phyloP scores from a whole-genome alignment of 2,113 vertebrate species.

The Onychorhynchus coronatus region DNA sequence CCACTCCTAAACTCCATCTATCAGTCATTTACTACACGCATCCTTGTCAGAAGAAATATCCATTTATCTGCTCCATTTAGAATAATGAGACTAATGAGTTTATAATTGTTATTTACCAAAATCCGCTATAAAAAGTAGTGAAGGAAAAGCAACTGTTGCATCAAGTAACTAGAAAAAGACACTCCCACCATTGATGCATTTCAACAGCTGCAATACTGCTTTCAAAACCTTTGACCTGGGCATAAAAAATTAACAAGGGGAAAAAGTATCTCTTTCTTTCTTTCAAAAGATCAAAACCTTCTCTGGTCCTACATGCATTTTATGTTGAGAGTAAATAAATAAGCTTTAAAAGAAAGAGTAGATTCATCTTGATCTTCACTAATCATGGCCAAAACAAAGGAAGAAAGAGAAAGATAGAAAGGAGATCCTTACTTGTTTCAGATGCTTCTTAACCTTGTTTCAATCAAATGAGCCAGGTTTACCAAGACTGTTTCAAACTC shows the following conservation, averaged over 20 bases:
- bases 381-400: background rate
- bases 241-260: background rate
- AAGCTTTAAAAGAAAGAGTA: background rate
- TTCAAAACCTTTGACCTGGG: background rate
- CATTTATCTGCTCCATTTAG: constrained; percentile 15
- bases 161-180: background rate
- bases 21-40: background rate
- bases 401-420: background rate
- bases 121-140: constrained; percentile 8
- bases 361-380: background rate
- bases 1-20: background rate
- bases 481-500: background rate
- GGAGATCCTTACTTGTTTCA: background rate
- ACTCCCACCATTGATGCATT: background rate
- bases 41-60: background rate
- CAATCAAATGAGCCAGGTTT: background rate
- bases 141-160: background rate
- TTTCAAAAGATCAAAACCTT: background rate
- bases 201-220: background rate
- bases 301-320: background rate
- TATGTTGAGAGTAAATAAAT: background rate
- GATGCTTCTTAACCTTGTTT: background rate
- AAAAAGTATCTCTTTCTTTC: background rate
- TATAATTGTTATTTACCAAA: constrained; percentile 32
- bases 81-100: constrained; percentile 26